Base-by-base conservation (phyloP, 2,888 invertebrate species). In the Heliconius charithonia region DNA sequence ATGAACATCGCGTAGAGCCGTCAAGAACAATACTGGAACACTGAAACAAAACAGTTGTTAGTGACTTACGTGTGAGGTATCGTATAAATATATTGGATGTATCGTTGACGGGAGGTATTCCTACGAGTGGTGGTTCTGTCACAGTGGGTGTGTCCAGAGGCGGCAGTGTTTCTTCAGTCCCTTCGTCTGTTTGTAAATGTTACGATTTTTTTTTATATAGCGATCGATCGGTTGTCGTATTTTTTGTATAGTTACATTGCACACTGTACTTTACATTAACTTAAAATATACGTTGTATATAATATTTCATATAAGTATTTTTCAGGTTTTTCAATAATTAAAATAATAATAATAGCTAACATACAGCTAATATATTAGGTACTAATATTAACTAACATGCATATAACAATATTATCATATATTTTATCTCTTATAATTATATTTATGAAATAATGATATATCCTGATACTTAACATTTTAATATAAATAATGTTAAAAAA, bases 61-160 rank as follows among this genome's bases (percentile, higher is more conserved):
- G 74, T 27, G 80, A 94, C 94, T 95, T 93, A 95, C 94, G 94
- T 91, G 94, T 94, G 70, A 95, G 86, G 84, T 94, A 95, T 85
- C 90, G 89, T 87, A 95, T 95, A 89, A 89, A 93, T 85, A 92
- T 87, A 83, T 88, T 90, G 77, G 86, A 86, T 77, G 90, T 87
- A 73, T 91, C 90, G 89, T 93, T 93, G 83, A 90, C 87, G 9
- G 89, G 86, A 37, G 91, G 92, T 82, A 89, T 83, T 45, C 87
- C 88, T 59, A 88, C 85, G 41, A 89, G 85, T 72, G 85, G 79
- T 72, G 84, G 83, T 80, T 91, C 89, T 75, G 91, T 90, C 65
- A 89, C 87, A 12, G 74, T 74, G 63, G 41, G 41, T 84, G 84
- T 80, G 76, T 87, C 87, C 83, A 86, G 84, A 63, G 90, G 88